phyloP scores from a whole-genome alignment of 1,140 invertebrate species.

The Drosophila rhopaloa region DNA sequence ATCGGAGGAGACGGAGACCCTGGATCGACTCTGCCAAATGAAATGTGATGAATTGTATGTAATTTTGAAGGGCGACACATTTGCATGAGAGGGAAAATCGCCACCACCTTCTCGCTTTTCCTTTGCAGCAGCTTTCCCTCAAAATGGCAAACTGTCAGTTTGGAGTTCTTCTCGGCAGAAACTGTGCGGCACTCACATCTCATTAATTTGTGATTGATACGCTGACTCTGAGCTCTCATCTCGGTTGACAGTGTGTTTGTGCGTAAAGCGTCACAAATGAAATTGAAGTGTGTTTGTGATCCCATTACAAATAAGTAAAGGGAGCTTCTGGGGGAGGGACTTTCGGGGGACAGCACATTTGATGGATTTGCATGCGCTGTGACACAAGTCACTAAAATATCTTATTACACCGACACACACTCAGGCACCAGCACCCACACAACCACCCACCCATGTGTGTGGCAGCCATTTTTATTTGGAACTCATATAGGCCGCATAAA shows the following conservation, averaged over 20 bases:
- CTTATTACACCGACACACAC: conserved; percentile 70
- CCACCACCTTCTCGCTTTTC: background rate
- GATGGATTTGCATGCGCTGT: conserved; percentile 82
- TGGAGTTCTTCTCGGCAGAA: conserved; percentile 53
- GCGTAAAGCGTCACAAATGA: conserved; percentile 83
- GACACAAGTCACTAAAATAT: conserved; percentile 83
- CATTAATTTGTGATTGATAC: conserved; percentile 84
- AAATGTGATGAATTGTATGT: conserved; percentile 84
- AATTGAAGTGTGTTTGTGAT: conserved; percentile 84
- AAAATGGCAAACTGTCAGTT: conserved; percentile 74
- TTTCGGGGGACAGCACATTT: conserved; percentile 49
- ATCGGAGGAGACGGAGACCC: conserved; percentile 7
- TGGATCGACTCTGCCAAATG: conserved; percentile 67
- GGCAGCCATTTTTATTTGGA: conserved; percentile 76
- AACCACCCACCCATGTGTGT: conserved; percentile 12
- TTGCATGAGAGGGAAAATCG: conserved; percentile 72
- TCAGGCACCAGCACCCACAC: conserved; percentile 1
- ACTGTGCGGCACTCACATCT: conserved; percentile 83
- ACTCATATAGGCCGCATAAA: conserved; percentile 72
- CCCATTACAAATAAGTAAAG: conserved; percentile 82
- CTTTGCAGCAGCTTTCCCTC: conserved; percentile 20
- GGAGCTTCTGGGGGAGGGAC: conserved; percentile 25
- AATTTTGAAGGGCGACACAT: conserved; percentile 77
- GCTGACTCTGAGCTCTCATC: conserved; percentile 54
- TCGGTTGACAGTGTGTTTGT: conserved; percentile 69